Evolutionary conservation across 2,113 vertebrate genomes (phyloP), one percentile per base, ranked within the genome.

Genomic region (Tautogolabrus adspersus): DNA sequence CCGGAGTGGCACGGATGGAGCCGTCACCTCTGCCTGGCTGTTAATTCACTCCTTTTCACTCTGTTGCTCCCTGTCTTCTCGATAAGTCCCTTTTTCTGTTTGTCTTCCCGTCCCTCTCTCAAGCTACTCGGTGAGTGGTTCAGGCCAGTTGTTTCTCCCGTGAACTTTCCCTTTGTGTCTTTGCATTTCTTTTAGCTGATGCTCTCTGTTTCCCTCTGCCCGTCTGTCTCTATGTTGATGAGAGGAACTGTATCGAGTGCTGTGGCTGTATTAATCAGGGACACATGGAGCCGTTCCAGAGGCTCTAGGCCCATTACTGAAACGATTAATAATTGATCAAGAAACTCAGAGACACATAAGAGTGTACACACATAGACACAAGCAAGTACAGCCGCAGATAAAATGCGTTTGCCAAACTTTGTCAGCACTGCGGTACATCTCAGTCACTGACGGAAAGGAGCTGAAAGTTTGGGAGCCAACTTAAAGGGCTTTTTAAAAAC

Each of bases 291-390:
- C 57, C 64, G 5, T 65, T 89, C 83, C 82, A 84, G 70, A 75
- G 72, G 80, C 85, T 89, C 67, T 38, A 64, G 68, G 64, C 71
- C 78, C 84, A 87, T 88, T 89, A 89, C 79, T 74, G 78, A 81
- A 79, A 83, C 81, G 72, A 80, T 88, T 86, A 85, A 90, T 91
- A 92, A 90, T 90, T 87, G 85, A 92, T 88, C 56, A 57, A 65
- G 74, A 81, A 79, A 71, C 77, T 57, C 72, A 70, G 21, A 73
- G 51, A 71, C 64, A 77, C 65, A 86, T 22, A 9, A 9, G 23
- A 54, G 5, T 22, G 55, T 2, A 42, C 59, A 47, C 57, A 47
- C 56, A 69, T 15, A 15, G 8, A 72, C 52, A 59, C 59, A 60
- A 23, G 34, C 40, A 9, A 13, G 65, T 5, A 10, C 40, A 15